Percentiles rank a stretch among this genome's conserved stretches.
phyloP scores from a whole-genome alignment of 2,888 invertebrate genomes.

The Drosophila fungiperda region DNA sequence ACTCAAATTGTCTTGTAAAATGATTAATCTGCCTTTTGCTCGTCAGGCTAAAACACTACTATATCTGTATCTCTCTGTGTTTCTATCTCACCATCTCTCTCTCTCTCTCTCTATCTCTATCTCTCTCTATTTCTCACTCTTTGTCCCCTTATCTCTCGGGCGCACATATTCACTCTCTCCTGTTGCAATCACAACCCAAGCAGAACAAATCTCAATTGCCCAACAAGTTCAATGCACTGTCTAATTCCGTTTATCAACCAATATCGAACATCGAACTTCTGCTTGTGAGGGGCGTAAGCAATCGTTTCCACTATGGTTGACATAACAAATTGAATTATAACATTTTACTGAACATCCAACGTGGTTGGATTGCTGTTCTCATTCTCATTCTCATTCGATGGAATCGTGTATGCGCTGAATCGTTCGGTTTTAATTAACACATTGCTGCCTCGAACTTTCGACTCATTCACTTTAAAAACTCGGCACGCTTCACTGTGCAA shows the following conservation, averaged over 20 bases:
- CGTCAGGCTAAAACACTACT: no score
- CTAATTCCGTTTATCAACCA: slow-evolving; percentile 48
- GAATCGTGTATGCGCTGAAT: slow-evolving; percentile 56
- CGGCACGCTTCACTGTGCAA: slow-evolving; percentile 63
- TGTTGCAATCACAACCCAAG: slow-evolving; percentile 2
- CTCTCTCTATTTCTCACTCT: background rate
- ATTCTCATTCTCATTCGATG: slow-evolving; percentile 16
- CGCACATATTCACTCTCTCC: background rate
- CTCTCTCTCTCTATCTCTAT: background rate
- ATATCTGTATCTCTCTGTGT: background rate
- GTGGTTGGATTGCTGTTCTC: background rate
- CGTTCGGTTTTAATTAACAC: slow-evolving; percentile 79
- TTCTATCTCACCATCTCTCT: background rate
- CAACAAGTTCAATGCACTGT: slow-evolving; percentile 52
- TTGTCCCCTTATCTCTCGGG: background rate
- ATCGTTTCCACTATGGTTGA: slow-evolving; percentile 31
- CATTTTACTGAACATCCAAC: slow-evolving; percentile 30
- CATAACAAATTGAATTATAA: slow-evolving; percentile 71
- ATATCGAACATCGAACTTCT: slow-evolving; percentile 13
- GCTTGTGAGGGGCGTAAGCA: slow-evolving; percentile 1
- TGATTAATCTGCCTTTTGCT: background rate
- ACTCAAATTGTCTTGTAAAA: background rate
- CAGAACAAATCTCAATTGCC: background rate
- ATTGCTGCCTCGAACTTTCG: slow-evolving; percentile 62
- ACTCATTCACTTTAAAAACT: slow-evolving; percentile 52